phyloP scores from a whole-genome alignment of 2,797 vertebrate species.

The Numenius phaeopus region DNA sequence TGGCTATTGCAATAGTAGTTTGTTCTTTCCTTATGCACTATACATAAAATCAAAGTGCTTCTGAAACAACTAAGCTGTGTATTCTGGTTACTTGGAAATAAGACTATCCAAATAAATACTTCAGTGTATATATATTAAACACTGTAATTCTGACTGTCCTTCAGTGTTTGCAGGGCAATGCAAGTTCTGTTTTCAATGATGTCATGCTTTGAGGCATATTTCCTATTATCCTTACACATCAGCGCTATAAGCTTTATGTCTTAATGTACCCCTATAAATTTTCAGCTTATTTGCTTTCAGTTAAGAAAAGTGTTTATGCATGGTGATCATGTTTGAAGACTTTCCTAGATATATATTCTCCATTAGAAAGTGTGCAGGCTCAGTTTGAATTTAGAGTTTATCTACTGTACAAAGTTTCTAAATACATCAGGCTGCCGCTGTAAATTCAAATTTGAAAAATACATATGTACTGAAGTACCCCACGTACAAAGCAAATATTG shows the following conservation, averaged over 20 bases:
- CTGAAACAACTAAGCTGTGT: not conserved
- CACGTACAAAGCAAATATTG: not conserved
- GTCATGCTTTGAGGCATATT: not conserved
- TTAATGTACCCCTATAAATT: not conserved
- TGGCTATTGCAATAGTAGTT: not conserved
- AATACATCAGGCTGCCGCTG: not conserved
- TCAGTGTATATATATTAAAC: not conserved
- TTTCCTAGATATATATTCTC: not conserved
- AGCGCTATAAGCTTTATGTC: not conserved
- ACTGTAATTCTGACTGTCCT: not conserved
- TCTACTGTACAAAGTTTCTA: slow-evolving; percentile 9
- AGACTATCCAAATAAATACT: not conserved
- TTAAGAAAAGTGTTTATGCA: not conserved
- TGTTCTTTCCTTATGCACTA: not conserved
- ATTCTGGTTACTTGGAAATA: not conserved
- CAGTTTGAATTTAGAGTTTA: slow-evolving; percentile 24
- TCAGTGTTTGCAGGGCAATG: not conserved
- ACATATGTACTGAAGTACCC: not conserved
- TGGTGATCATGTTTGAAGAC: not conserved
- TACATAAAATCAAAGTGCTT: not conserved
- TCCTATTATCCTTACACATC: not conserved
- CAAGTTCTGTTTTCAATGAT: not conserved
- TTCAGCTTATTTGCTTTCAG: slow-evolving; percentile 4
- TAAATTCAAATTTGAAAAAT: not conserved
- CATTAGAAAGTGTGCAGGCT: not conserved